phyloP scores from a whole-genome alignment of 2,113 vertebrate genomes.

The Colius striatus region DNA sequence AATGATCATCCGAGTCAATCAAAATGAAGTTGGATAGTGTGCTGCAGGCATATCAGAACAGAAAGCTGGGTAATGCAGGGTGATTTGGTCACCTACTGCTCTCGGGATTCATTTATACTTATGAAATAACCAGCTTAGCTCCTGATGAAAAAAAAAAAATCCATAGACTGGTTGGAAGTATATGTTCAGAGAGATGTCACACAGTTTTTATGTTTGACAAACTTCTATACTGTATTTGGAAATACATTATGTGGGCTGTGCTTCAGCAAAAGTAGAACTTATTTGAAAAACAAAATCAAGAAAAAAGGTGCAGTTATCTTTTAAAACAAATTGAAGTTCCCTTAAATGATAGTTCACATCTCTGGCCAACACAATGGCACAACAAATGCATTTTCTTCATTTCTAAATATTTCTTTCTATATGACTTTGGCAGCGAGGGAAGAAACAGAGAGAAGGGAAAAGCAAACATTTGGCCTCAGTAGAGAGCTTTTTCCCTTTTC shows the following conservation, averaged over 20 bases:
- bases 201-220: neutral
- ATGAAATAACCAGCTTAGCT: neutral
- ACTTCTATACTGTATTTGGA: neutral
- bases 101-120: neutral
- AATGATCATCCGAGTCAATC: neutral
- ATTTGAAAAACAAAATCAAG: neutral
- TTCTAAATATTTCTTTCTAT: neutral
- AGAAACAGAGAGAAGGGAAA: neutral
- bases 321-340: neutral
- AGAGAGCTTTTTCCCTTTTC: neutral
- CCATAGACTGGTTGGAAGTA: neutral
- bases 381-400: neutral
- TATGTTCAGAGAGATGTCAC: neutral
- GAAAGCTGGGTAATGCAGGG: neutral
- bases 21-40: neutral
- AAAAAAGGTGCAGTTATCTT: neutral
- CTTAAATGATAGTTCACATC: neutral
- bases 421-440: fast-evolving
- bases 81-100: neutral
- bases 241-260: neutral
- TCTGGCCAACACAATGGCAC: neutral
- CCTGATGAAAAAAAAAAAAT: neutral
- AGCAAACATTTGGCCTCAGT: neutral
- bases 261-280: neutral
- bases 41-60: neutral